These are phyloP conservation scores for Melipona quadrifasciata DNA, from an alignment of 1,140 invertebrate species.

Conservation along the genomic window DNA sequence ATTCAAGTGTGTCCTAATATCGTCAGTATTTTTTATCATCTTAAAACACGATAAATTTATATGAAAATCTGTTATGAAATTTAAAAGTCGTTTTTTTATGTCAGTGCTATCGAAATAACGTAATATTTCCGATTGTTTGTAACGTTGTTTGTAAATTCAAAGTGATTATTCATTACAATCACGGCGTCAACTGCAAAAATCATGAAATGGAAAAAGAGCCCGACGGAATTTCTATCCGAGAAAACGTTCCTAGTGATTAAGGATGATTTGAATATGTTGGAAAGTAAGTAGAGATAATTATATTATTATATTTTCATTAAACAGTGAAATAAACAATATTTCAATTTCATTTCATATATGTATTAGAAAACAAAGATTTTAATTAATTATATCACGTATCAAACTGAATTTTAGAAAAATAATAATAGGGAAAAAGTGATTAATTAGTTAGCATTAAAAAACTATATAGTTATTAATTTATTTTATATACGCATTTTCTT, in stretches of 20 bases:
- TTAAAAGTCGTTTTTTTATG: neutral
- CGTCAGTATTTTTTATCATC: neutral
- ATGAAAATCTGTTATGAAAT: conserved; percentile 5
- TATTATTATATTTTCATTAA: neutral
- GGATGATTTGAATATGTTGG: conserved; percentile 63
- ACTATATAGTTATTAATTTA: neutral
- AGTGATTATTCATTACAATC: neutral
- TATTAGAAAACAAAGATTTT: neutral
- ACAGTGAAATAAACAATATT: neutral
- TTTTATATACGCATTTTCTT: neutral
- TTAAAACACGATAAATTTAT: neutral
- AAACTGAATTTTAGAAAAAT: neutral
- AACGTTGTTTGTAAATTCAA: conserved; percentile 1
- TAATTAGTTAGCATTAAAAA: neutral
- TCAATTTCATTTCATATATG: neutral
- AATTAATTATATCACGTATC: neutral
- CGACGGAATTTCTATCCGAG: conserved; percentile 68
- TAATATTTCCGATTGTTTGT: neutral
- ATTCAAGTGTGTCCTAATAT: neutral
- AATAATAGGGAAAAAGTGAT: neutral
- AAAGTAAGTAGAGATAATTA: conserved; percentile 59
- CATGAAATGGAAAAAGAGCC: conserved; percentile 73
- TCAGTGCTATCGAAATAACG: neutral
- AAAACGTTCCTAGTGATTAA: conserved; percentile 74
- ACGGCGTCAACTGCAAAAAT: conserved; percentile 27